These are phyloP conservation scores for Vulpes vulpes DNA, from an alignment of 2,113 vertebrate genomes.

Conservation along the genomic window DNA sequence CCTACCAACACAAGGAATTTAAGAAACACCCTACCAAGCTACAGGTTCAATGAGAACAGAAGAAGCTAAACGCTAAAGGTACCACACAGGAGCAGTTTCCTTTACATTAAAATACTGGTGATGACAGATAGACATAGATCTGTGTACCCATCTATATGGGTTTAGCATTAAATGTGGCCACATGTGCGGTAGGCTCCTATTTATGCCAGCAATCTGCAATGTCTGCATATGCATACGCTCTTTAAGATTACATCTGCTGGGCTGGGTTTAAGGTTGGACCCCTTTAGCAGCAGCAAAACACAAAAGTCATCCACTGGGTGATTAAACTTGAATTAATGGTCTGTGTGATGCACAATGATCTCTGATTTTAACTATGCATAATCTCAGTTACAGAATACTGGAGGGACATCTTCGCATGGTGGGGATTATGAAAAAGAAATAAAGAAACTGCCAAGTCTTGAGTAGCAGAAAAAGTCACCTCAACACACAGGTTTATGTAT, in stretches of 20 bases:
- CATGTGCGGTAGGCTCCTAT: neutral
- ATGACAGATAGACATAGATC: neutral
- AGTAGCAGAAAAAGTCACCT: slow-evolving; percentile 3
- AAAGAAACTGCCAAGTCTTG: neutral
- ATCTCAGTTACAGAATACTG: neutral
- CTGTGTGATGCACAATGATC: neutral
- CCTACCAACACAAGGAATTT: neutral
- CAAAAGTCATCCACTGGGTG: neutral
- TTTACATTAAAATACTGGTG: slow-evolving; percentile 1
- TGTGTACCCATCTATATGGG: neutral
- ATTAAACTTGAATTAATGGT: neutral
- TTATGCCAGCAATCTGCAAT: neutral
- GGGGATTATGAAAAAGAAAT: neutral
- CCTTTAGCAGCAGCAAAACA: neutral
- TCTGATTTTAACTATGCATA: neutral
- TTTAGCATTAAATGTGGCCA: neutral
- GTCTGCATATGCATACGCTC: neutral
- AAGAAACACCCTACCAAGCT: neutral
- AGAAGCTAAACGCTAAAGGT: neutral
- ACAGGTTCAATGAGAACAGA: slow-evolving; percentile 7
- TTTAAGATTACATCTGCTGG: neutral
- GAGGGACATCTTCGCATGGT: neutral
- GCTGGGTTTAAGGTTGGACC: neutral
- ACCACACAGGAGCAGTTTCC: neutral
- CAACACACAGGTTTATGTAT: neutral